These are phyloP conservation scores for Hipparchia sbordonii DNA, from an alignment of 2,888 invertebrate species.

Conservation along the genomic window DNA sequence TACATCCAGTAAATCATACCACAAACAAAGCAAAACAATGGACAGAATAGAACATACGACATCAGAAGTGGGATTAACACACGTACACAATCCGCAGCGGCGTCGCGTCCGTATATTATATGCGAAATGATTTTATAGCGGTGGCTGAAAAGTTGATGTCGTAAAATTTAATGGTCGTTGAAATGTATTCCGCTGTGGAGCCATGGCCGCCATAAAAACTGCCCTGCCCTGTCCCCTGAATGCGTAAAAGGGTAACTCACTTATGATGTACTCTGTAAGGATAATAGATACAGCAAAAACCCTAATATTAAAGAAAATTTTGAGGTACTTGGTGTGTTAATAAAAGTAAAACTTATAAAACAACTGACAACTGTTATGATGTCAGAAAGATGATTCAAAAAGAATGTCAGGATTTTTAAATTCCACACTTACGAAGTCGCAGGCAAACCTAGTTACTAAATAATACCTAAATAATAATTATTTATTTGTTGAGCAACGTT, in stretches of 20 bases:
- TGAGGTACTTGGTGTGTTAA: no score
- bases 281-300: constrained; percentile 9
- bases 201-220: constrained; percentile 39
- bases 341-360: no score
- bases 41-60: constrained; percentile 13
- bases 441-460: no score
- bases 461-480: no score
- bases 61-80: constrained; percentile 14
- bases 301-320: neutral
- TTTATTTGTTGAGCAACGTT: no score
- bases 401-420: no score
- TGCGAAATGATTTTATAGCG: constrained; percentile 58
- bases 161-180: constrained; percentile 63
- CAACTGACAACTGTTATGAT: no score
- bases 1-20: constrained; percentile 19
- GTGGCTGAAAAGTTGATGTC: constrained; percentile 63
- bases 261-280: constrained; percentile 21
- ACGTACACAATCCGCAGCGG: constrained; percentile 6
- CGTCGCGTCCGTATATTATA: constrained; percentile 34
- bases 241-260: constrained; percentile 25
- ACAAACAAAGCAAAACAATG: constrained; percentile 15
- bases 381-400: no score
- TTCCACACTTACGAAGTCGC: no score
- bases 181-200: constrained; percentile 52
- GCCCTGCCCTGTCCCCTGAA: constrained; percentile 24